A percentile compares a stretch with the other conserved stretches of the same genome.
Conservation (phyloP, 2,888 invertebrate species). For the Sussaba pulchella region DNA sequence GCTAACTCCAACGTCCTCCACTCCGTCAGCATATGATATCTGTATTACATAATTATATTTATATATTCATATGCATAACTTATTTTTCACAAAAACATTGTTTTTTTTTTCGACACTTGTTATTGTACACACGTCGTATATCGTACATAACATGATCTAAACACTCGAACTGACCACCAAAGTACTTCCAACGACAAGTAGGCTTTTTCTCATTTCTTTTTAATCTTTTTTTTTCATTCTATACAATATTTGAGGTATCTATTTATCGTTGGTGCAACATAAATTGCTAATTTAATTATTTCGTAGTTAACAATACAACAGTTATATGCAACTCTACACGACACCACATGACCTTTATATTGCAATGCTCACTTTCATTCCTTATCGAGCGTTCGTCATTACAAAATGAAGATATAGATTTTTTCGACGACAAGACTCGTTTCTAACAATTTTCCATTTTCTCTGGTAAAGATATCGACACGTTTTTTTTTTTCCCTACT, state of each 20-base stretch:
- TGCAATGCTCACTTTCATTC: background rate
- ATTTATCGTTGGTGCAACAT: slow-evolving; percentile 24
- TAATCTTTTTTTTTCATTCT: slow-evolving; percentile 17
- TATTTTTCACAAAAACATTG: background rate
- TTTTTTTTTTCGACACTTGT: slow-evolving; percentile 52
- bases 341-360: background rate
- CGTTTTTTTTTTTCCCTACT: too few relatives aligned
- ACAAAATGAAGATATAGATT: too few relatives aligned
- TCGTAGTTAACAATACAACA: slow-evolving; percentile 42
- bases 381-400: background rate
- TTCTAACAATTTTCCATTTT: background rate
- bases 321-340: slow-evolving; percentile 41
- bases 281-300: slow-evolving; percentile 37
- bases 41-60: slow-evolving; percentile 35
- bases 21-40: slow-evolving; percentile 51
- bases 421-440: too few relatives aligned
- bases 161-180: slow-evolving; percentile 67
- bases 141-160: slow-evolving; percentile 60
- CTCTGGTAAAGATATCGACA: too few relatives aligned
- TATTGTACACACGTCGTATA: slow-evolving; percentile 72
- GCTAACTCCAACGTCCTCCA: slow-evolving; percentile 72
- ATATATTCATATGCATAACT: slow-evolving; percentile 26
- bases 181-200: slow-evolving; percentile 6
- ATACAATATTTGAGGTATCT: slow-evolving; percentile 41
- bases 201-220: slow-evolving; percentile 10